phyloP scores from a whole-genome alignment of 1,140 invertebrate genomes.

The Colletes latitarsis region DNA sequence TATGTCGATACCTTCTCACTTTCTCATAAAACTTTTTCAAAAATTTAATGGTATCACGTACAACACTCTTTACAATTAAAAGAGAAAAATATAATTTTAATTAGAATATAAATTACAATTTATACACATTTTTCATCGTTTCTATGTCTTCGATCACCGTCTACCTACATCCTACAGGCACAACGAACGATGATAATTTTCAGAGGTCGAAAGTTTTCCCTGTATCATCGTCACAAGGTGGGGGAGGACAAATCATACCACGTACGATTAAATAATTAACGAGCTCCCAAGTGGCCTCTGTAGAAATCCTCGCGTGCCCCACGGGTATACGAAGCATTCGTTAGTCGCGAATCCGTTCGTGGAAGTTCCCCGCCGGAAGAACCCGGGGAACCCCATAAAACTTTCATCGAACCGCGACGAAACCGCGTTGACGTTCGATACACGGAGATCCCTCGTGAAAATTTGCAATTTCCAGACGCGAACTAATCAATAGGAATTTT shows the following conservation, averaged over 20 bases:
- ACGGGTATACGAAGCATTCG: too few relatives aligned
- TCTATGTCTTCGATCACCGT: too few relatives aligned
- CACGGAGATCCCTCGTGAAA: neutral
- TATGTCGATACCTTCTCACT: too few relatives aligned
- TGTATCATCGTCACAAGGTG: neutral
- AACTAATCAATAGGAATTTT: constrained; percentile 26
- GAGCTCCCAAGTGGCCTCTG: neutral
- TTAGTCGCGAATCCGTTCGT: neutral
- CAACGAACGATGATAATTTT: constrained; percentile 32
- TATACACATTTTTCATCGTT: too few relatives aligned
- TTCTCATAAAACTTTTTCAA: too few relatives aligned
- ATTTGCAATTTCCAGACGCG: neutral
- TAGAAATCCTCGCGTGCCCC: neutral
- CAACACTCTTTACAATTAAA: too few relatives aligned
- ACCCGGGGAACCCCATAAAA: constrained; percentile 18
- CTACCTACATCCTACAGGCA: too few relatives aligned
- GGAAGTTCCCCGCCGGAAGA: constrained; percentile 24
- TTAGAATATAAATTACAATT: too few relatives aligned
- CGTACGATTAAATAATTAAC: constrained; percentile 49
- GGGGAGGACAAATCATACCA: constrained; percentile 15
- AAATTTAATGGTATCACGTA: too few relatives aligned
- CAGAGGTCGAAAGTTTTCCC: neutral
- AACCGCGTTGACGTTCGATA: constrained; percentile 27
- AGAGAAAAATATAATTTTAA: too few relatives aligned
- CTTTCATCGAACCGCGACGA: constrained; percentile 36